Evolutionary conservation across 2,797 vertebrate genomes (phyloP), one percentile per base, ranked within the genome.

Genomic region (Heteromormyrus szaboi): DNA sequence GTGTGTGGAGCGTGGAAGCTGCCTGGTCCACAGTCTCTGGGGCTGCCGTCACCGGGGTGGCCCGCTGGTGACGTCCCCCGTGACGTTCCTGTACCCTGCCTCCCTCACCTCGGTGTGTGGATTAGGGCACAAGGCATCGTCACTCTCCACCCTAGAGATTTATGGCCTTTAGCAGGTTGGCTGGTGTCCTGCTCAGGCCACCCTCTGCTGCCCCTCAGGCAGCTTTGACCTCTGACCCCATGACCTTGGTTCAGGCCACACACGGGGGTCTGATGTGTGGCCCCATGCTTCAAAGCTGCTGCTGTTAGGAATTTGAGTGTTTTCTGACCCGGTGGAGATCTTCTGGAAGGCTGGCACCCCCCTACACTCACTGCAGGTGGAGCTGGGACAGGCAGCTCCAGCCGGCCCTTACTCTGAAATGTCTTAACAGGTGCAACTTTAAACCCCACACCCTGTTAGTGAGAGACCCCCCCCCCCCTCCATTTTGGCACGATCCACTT

Each of bases 351-450:
- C 37, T 44, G 33, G 72, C 72, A 7, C 3, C 72, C 72, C 2
- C 37, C 14, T 37, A n/a, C 0, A 44, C 37, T 44, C 19, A 8
- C 50, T 46, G 17, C 44, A 41, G 44, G 19, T 25, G 81, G 41
- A 84, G 17, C 17, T 88, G 29, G 33, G 19, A 53, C 29, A 41
- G 51, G n/a, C 5, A 4, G 25, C 50, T 50, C 14, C 2, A 9
- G 44, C 7, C 50, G 25, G 9, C 68, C 17, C 17, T 5, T 25
- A 48, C 65, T 48, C 87, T 48, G 25, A 76, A 44, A 84, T 65
- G 79, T 85, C 29, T 65, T 48, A 83, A 65, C 90, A 92, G 91
- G 90, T 91, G 88, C 53, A 54, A 89, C 84, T 88, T 90, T 83
- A 19, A 44, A 79, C 76, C 17, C 53, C 22, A 19, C 19, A 37